phyloP scores from a whole-genome alignment of 2,113 vertebrate species.

The Phycodurus eques region DNA sequence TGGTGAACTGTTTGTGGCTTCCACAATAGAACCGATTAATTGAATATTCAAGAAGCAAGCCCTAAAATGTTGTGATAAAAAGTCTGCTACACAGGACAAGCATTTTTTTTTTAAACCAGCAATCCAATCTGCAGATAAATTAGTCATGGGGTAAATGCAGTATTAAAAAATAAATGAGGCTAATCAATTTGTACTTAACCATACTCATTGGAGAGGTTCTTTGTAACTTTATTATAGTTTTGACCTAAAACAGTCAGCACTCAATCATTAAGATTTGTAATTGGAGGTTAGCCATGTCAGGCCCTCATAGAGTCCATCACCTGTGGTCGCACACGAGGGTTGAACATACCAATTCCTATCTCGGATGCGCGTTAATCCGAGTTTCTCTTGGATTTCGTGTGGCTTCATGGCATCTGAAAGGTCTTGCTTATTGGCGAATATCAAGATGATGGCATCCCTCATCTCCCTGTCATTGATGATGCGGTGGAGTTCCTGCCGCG shows the following conservation, averaged over 20 bases:
- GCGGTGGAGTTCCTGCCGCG: conserved; percentile 96
- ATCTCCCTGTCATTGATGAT: conserved; percentile 99
- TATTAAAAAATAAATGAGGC: conserved; percentile 76
- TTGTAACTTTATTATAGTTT: conserved; percentile 78
- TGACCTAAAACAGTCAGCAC: conserved; percentile 75
- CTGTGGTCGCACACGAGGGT: conserved; percentile 96
- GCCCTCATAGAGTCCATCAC: conserved; percentile 98
- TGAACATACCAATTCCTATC: conserved; percentile 99
- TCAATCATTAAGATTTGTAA: conserved; percentile 98
- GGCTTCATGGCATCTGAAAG: conserved; percentile 99
- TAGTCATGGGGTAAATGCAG: conserved; percentile 67
- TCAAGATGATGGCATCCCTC: conserved; percentile 99
- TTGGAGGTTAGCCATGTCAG: conserved; percentile 99
- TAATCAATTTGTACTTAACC: conserved; percentile 73
- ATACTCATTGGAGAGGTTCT: conserved; percentile 74
- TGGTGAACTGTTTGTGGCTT: conserved; percentile 69
- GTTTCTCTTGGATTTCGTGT: conserved; percentile 98
- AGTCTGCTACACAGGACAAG: conserved; percentile 67
- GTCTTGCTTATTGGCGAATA: conserved; percentile 99
- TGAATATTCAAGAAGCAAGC: conserved; percentile 65
- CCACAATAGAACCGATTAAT: conserved; percentile 55
- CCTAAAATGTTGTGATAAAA: conserved; percentile 52
- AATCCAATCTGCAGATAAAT: conserved; percentile 71
- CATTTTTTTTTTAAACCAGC: conserved; percentile 59
- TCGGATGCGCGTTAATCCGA: conserved; percentile 97